Conservation (phyloP, 2,113 vertebrate genomes). For the Oryctolagus cuniculus region mOryCun1.1 NC_091432.1:52918501-52919000, state of each 20-base stretch:
- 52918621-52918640: constrained; percentile 31
- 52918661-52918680: background rate
- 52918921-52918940: background rate
- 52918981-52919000: constrained; percentile 5
- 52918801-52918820: background rate
- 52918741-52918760: background rate
- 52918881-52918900: constrained; percentile 33
- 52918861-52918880: constrained; percentile 29
- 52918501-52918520: constrained; percentile 69
- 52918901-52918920: constrained; percentile 33
- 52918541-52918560: background rate
- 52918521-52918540: constrained; percentile 67
- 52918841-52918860: background rate
- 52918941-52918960: constrained; percentile 5
- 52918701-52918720: constrained; percentile 18
- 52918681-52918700: background rate
- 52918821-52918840: background rate
- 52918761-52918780: background rate
- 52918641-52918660: background rate
- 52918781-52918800: background rate
- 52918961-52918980: background rate
- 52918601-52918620: background rate
- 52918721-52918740: constrained; percentile 46
- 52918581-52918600: background rate
- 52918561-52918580: background rate